Evolutionary conservation across 2,888 invertebrate species (phyloP).

Genomic region (Pinctada fucata): DNA sequence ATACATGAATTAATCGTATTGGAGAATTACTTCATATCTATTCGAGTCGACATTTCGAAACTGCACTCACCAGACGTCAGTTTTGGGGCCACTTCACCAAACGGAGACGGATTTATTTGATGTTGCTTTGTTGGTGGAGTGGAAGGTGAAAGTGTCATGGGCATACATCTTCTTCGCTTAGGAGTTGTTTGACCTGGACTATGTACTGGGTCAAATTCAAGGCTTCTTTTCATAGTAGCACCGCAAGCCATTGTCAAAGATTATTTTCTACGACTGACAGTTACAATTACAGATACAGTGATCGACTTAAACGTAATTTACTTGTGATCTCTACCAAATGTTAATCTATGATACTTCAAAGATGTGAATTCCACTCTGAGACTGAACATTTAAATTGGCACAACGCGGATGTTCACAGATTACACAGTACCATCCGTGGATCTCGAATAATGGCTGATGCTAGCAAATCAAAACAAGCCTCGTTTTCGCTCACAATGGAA

Average conservation of each 20-base stretch:
- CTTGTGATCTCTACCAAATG: not conserved
- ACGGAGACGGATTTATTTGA: constrained; percentile 85
- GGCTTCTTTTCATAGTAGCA: constrained; percentile 94
- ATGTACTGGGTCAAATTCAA: constrained; percentile 95
- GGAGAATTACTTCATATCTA: too few relatives aligned
- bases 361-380: too few relatives aligned
- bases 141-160: constrained; percentile 86
- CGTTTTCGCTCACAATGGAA: constrained; percentile 29
- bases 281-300: too few relatives aligned
- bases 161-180: constrained; percentile 93
- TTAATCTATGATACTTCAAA: too few relatives aligned
- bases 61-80: constrained; percentile 87
- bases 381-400: too few relatives aligned
- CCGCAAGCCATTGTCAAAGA: constrained; percentile 88
- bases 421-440: constrained; percentile 14
- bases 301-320: too few relatives aligned
- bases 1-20: too few relatives aligned
- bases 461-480: constrained; percentile 51
- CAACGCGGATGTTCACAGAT: too few relatives aligned
- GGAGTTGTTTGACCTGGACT: constrained; percentile 85
- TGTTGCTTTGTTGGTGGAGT: constrained; percentile 77
- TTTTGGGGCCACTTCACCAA: constrained; percentile 90
- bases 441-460: constrained; percentile 34
- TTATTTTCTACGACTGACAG: not conserved
- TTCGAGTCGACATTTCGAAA: too few relatives aligned